Base-by-base conservation (phyloP, 2,797 vertebrate species). In the Pseudochromis fuscus region DNA sequence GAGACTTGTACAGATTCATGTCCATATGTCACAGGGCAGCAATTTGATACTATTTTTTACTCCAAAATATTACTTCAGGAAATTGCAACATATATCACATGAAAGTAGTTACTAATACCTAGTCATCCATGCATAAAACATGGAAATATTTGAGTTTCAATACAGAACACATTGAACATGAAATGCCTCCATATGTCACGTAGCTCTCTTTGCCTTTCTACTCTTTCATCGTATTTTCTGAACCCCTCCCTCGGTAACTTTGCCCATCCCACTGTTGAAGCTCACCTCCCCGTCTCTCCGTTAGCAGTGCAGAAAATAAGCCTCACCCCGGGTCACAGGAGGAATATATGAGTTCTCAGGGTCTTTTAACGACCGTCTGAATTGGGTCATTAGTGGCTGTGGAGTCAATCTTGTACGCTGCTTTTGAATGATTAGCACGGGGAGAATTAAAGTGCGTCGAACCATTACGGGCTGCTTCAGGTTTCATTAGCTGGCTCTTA, bases 351-450 rank as follows among this genome's bases (percentile, higher is more conserved):
- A 53, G n/a, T 68, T 63, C 51, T 56, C 7, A 2, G 33, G 31
- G 60, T 23, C 31, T 60, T 71, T 82, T 75, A 80, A 77, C 4
- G 33, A 63, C 27, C 25, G 44, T 27, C n/a, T 84, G 46, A 83
- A 85, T 72, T 38, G 62, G 56, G 23, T 84, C 53, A 75, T 77
- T 75, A 81, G 58, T 59, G 48, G 24, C 57, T 67, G 46, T 25
- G 46, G 62, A 75, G 77, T 79, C 52, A 37, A 5, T 86, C 68
- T 74, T 59, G 38, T 70, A 60, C 79, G 12, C 58, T 69, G 52
- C 60, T 84, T 75, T 78, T 78, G 66, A 87, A 71, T 77, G 64
- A 84, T 82, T 82, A 81, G 56, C 49, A 59, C 37, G 35, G 44
- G 65, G 25, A 46, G 55, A 57, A 58, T 72, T 52, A 75, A 69